These are phyloP conservation scores for Aelia acuminata DNA, from an alignment of 2,888 invertebrate genomes.

Conservation along the genomic window DNA sequence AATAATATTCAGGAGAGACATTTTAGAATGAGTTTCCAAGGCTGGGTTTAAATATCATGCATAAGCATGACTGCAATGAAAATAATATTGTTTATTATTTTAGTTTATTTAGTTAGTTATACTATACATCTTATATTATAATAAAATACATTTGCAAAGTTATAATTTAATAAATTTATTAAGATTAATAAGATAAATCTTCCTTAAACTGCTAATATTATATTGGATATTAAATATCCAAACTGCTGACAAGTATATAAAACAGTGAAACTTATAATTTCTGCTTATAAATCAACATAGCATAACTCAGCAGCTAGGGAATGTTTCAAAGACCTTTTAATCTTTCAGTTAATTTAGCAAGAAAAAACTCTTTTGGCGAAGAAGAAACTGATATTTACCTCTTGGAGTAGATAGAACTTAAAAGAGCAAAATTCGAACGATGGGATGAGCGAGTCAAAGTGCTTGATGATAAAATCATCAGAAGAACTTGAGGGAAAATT, in stretches of 20 bases:
- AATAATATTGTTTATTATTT: too few species aligned
- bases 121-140: too few species aligned
- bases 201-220: not conserved
- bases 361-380: not conserved
- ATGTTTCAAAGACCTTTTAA: not conserved
- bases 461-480: slow-evolving; percentile 9
- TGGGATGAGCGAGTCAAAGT: not conserved
- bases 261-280: not conserved
- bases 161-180: too few species aligned
- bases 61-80: too few species aligned
- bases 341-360: not conserved
- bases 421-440: not conserved
- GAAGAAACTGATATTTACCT: slow-evolving; percentile 10
- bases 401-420: not conserved
- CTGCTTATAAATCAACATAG: not conserved
- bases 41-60: too few species aligned
- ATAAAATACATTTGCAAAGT: too few species aligned
- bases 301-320: not conserved
- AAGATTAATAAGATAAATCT: too few species aligned
- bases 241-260: not conserved
- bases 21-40: too few species aligned
- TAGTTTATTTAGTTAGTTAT: too few species aligned
- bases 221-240: too few species aligned
- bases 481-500: not conserved
- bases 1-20: too few species aligned